A percentile compares a stretch with the other conserved stretches of the same genome.
These are phyloP conservation scores for Apoda limacodes DNA, from an alignment of 2,888 invertebrate genomes.

Conservation along the genomic window DNA sequence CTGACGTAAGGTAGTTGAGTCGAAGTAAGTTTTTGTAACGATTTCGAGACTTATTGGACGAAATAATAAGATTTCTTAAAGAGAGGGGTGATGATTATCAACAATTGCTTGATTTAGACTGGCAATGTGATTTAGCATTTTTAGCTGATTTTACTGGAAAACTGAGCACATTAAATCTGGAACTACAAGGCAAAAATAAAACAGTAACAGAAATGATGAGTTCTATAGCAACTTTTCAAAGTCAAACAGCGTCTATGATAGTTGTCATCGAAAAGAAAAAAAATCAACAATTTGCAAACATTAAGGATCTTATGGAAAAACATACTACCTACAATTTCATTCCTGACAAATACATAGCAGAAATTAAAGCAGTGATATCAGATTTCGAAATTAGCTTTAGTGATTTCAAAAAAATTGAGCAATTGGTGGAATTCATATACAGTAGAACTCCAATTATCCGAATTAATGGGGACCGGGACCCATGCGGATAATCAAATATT, in stretches of 20 bases:
- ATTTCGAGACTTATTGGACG: no score
- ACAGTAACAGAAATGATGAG: constrained; percentile 19
- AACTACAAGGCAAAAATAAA: no score
- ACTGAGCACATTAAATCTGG: constrained; percentile 20
- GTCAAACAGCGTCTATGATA: constrained; percentile 19
- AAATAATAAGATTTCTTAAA: constrained; percentile 19
- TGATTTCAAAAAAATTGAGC: constrained; percentile 19
- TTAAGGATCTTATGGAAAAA: constrained; percentile 22
- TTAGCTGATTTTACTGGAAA: constrained; percentile 21
- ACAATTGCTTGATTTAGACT: constrained; percentile 18
- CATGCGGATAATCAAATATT: no score
- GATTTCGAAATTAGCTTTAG: constrained; percentile 19
- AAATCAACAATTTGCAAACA: no score
- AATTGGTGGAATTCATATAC: constrained; percentile 19
- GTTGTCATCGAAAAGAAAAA: constrained; percentile 19
- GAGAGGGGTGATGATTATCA: constrained; percentile 18
- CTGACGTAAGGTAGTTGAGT: no score
- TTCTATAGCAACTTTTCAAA: constrained; percentile 17
- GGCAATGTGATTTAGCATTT: constrained; percentile 22
- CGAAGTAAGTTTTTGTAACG: no score
- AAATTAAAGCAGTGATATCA: constrained; percentile 20
- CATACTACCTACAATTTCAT: constrained; percentile 21
- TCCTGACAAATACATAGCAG: constrained; percentile 20
- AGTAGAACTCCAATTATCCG: no score
- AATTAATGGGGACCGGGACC: no score